Conservation (phyloP, 35 echinoderm and acorn worm species). For the Heliocidaris tuberculata region DNA sequence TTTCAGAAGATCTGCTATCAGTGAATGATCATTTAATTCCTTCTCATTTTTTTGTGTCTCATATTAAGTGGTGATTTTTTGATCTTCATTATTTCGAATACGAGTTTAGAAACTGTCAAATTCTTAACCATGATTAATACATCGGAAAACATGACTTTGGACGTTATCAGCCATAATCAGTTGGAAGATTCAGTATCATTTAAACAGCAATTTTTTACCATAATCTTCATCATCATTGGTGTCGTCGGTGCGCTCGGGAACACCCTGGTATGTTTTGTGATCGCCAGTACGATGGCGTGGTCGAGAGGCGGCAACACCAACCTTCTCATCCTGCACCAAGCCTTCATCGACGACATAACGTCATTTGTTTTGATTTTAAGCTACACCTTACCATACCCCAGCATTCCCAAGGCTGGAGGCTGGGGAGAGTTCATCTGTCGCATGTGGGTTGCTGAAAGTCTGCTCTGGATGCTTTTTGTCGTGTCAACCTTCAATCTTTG, state of each 20-base stretch:
- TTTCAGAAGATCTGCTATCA: too few species aligned
- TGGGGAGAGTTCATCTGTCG: slow-evolving; percentile 77
- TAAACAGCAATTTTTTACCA: neutral
- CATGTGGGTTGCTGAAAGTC: slow-evolving; percentile 61
- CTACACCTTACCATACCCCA: slow-evolving; percentile 44
- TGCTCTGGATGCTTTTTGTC: slow-evolving; percentile 72
- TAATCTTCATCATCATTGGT: slow-evolving; percentile 59
- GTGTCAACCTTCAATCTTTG: slow-evolving; percentile 79
- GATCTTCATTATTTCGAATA: neutral
- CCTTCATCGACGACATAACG: slow-evolving; percentile 53
- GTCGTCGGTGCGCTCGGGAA: slow-evolving; percentile 62
- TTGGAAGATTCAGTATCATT: neutral
- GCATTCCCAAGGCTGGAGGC: slow-evolving; percentile 15
- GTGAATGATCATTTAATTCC: too few species aligned
- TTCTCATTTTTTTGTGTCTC: too few species aligned
- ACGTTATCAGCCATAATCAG: neutral
- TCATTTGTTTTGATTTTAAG: slow-evolving; percentile 54
- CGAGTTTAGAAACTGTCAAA: neutral
- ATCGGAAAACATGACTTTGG: neutral
- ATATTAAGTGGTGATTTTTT: too few species aligned
- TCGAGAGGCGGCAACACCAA: slow-evolving; percentile 51
- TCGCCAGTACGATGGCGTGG: slow-evolving; percentile 40
- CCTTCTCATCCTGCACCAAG: slow-evolving; percentile 69
- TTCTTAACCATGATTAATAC: neutral
- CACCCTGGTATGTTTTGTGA: slow-evolving; percentile 61